Evolutionary conservation across 2,113 vertebrate genomes (phyloP), one percentile per base, ranked within the genome.

Genomic region (Aix galericulata): DNA sequence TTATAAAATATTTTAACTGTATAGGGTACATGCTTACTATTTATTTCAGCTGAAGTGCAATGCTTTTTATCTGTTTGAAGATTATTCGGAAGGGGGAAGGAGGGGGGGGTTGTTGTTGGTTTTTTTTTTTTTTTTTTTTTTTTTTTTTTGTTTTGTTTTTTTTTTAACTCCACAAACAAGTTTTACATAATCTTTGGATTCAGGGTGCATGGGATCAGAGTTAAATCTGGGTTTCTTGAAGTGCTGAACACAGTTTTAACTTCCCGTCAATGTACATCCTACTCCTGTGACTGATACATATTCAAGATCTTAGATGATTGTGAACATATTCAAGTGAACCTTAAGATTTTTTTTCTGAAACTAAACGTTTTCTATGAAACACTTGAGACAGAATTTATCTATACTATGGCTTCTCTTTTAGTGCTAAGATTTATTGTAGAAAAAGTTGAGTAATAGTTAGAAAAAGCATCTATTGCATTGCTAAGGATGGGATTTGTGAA

Each of bases 291-390:
- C 74, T 73, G 93, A 79, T 74, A 34, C 85, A 59, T 82, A 36
- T 73, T 93, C 56, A 85, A 29, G 42, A 58, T 67, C 64, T 64
- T 81, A 81, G 32, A 48, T 86, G 34, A 75, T 83, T 78, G 40
- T 91, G 86, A 92, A 81, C 62, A 68, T 53, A 94, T 46, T 84
- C 66, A 94, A 86, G 73, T 82, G 82, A 96, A 96, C 92, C 86
- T 82, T 96, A 89, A 89, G n/a, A 18, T 81, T 83, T 95, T 95
- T 40, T 40, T 40, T 40, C 75, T 88, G 64, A 92, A 84, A 86
- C 31, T 66, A 52, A 91, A 38, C 72, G 42, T 93, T 93, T 98
- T 95, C 64, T 92, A 59, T 89, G 87, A 59, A 78, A 42, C 26
- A 77, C 16, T 34, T 52, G n/a, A 31, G 60, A 82, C 27, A 91